Conservation (phyloP, 1,140 invertebrate species). For the Neodiprion virginianus region DNA sequence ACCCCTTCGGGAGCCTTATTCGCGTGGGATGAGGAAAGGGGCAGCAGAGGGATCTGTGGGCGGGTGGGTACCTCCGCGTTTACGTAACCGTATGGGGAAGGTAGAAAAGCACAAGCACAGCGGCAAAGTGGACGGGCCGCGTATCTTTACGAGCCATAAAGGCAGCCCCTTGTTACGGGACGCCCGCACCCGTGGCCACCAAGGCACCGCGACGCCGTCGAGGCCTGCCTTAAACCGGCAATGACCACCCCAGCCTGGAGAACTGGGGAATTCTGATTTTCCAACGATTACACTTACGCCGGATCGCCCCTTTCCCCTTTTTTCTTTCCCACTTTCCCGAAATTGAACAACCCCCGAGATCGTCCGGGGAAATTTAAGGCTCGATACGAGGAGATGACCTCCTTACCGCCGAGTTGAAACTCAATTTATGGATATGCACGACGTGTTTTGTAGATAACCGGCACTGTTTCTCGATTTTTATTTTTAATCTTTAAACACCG, state of each 20-base stretch:
- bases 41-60: not conserved
- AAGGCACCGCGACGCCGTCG: constrained; percentile 49
- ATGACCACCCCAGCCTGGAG: not conserved
- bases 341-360: too few relatives aligned
- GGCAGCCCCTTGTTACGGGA: constrained; percentile 57
- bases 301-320: not conserved
- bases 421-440: too few relatives aligned
- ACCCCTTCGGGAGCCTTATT: constrained; percentile 44
- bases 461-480: too few relatives aligned
- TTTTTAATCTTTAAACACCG: too few relatives aligned
- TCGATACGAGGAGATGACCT: too few relatives aligned
- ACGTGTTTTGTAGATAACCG: too few relatives aligned
- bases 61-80: too few relatives aligned
- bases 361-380: too few relatives aligned
- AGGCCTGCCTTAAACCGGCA: constrained; percentile 14
- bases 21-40: constrained; percentile 25
- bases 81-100: not conserved
- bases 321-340: not conserved
- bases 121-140: constrained; percentile 56
- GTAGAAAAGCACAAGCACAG: constrained; percentile 20
- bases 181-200: constrained; percentile 54
- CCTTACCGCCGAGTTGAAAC: too few relatives aligned
- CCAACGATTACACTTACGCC: constrained; percentile 1
- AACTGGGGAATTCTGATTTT: constrained; percentile 2
- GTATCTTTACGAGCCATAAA: constrained; percentile 63